A percentile compares a stretch with the other conserved stretches of the same genome.
Conservation (phyloP, 2,888 invertebrate genomes). For the Neoscelio sp. region DNA sequence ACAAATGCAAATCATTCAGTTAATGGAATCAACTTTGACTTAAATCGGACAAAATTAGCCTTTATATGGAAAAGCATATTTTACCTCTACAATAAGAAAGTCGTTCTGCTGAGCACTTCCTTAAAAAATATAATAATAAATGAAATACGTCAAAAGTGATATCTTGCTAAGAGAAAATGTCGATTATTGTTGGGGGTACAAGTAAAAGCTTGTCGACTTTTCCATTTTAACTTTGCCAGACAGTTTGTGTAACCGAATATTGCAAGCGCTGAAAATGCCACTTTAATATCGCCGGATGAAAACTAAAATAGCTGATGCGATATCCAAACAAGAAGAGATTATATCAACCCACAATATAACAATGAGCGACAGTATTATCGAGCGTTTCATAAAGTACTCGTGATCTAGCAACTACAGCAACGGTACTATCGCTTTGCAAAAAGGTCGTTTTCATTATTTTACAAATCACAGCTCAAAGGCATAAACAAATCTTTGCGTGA, state of each 20-base stretch:
- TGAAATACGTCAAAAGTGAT: slow-evolving; percentile 48
- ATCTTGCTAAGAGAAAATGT: slow-evolving; percentile 28
- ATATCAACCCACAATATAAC: slow-evolving; percentile 67
- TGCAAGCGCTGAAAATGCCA: slow-evolving; percentile 67
- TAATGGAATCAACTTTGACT: not conserved
- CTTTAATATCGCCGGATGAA: slow-evolving; percentile 67
- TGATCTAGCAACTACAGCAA: slow-evolving; percentile 58
- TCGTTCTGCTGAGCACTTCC: slow-evolving; percentile 5
- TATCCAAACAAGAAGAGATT: slow-evolving; percentile 68
- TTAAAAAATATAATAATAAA: slow-evolving; percentile 50
- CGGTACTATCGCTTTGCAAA: slow-evolving; percentile 11
- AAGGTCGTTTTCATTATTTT: slow-evolving; percentile 34
- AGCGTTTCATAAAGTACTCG: slow-evolving; percentile 66
- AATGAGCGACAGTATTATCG: slow-evolving; percentile 62
- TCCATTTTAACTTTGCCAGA: slow-evolving; percentile 59
- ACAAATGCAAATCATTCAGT: too few species aligned
- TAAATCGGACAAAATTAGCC: slow-evolving; percentile 3
- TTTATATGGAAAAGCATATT: slow-evolving; percentile 10
- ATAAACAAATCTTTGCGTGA: slow-evolving; percentile 3
- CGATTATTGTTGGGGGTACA: slow-evolving; percentile 49
- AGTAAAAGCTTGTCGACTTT: slow-evolving; percentile 64
- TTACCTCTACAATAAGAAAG: slow-evolving; percentile 8
- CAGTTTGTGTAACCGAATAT: slow-evolving; percentile 66
- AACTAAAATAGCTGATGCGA: slow-evolving; percentile 68
- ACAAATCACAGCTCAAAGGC: not conserved